Evolutionary conservation across 2,113 vertebrate species (phyloP), one percentile per base, ranked within the genome.

Genomic region (Ciconia maguari): DNA sequence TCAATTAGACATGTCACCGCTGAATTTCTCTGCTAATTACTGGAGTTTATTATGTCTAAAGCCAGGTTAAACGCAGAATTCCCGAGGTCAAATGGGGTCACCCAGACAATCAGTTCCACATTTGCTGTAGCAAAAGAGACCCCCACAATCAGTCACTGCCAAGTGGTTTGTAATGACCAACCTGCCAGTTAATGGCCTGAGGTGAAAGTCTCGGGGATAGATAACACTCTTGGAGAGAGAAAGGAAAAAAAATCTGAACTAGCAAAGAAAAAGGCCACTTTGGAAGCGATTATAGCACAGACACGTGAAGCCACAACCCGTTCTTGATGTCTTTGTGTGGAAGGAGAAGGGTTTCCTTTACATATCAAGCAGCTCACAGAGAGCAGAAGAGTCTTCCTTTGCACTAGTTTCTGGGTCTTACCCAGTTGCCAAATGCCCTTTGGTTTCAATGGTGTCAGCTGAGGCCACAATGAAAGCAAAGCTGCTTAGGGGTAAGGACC

Each of bases 21-120:
- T 36, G 60, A 83, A 92, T 91, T 82, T 91, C 96, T 95, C 89
- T 90, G 90, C 93, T 98, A 97, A 98, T 97, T 96, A 93, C 90
- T 94, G 57, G 96, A 94, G 97, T 98, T 98, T 97, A 97, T 98
- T 97, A 96, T 96, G 96, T 93, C 93, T 96, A 93, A 97, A 96
- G 96, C 97, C 95, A 97, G 96, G 97, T 98, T 97, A 97, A 98
- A 97, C 12, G 96, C 93, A 91, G 94, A 97, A 98, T 97, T 98
- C 92, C 91, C 14, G 75, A 87, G 98, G 97, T 98, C 97, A 98
- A 94, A 94, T 34, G 51, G 95, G 90, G 32, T 93, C 95, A 49
- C 64, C 41, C 92, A 96, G 95, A 91, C 91, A 98, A 97, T 98
- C 97, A 96, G 96, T 96, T 97, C 94, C 97, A 97, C 96, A 96